Percentiles rank a stretch among this genome's conserved stretches.
Evolutionary conservation across 2,113 vertebrate genomes (phyloP).

Genomic region (Phoxinus phoxinus): DNA sequence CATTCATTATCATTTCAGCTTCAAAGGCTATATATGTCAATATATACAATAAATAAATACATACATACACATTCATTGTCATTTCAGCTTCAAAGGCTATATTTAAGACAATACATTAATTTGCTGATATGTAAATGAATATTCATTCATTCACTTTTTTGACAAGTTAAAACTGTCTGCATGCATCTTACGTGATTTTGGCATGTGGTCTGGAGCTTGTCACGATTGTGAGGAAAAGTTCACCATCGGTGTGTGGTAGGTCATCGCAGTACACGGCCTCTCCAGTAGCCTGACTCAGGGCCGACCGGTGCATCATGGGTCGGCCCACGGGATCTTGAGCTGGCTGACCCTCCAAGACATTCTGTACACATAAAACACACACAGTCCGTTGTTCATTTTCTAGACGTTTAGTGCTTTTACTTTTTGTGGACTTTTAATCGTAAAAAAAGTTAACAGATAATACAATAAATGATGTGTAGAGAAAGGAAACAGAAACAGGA

Average conservation of each 20-base stretch:
- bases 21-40: background rate
- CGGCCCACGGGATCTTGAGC: slow-evolving; percentile 84
- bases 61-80: background rate
- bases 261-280: slow-evolving; percentile 90
- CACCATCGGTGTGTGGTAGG: slow-evolving; percentile 79
- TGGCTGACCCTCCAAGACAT: slow-evolving; percentile 71
- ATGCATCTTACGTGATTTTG: slow-evolving; percentile 78
- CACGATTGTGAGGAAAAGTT: slow-evolving; percentile 84
- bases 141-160: no score
- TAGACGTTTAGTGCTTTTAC: background rate
- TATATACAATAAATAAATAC: background rate
- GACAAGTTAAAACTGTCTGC: background rate
- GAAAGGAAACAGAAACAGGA: background rate
- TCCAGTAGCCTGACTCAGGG: slow-evolving; percentile 85
- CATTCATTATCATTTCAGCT: background rate
- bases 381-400: background rate
- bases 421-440: background rate
- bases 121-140: no score
- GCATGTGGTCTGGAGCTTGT: slow-evolving; percentile 88
- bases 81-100: no score
- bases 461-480: background rate
- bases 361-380: slow-evolving; percentile 65
- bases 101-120: no score
- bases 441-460: background rate
- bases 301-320: slow-evolving; percentile 86